phyloP scores from a whole-genome alignment of 2,888 invertebrate species.

The Pristionchus exspectatus region DNA sequence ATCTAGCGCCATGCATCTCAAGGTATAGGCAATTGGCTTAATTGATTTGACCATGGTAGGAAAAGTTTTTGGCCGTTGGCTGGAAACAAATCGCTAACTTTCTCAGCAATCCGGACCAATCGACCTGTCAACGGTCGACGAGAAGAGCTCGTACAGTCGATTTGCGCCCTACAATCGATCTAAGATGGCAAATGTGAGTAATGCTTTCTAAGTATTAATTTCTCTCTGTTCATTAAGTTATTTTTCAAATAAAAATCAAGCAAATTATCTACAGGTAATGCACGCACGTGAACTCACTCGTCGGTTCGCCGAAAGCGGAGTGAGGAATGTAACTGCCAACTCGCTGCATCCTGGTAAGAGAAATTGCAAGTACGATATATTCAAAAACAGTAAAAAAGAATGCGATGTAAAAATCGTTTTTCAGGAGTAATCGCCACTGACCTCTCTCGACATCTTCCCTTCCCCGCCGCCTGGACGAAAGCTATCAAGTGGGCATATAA shows the following conservation, averaged over 20 bases:
- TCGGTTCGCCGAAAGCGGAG: slow-evolving; percentile 61
- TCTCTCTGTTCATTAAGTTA: too few species aligned
- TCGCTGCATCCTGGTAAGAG: slow-evolving; percentile 86
- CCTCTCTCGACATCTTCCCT: neutral
- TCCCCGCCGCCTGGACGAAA: neutral
- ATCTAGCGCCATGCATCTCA: slow-evolving; percentile 79
- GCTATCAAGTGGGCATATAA: neutral
- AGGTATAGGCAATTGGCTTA: neutral
- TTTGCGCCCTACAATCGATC: slow-evolving; percentile 73
- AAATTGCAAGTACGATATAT: too few species aligned
- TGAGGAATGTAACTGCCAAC: slow-evolving; percentile 80
- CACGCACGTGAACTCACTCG: slow-evolving; percentile 74
- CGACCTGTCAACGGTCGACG: slow-evolving; percentile 67
- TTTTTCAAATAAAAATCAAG: too few species aligned
- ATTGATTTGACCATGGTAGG: neutral
- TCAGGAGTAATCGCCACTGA: slow-evolving; percentile 81
- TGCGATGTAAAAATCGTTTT: too few species aligned
- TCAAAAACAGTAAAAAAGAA: too few species aligned
- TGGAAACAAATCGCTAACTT: neutral
- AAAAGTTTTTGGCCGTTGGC: too few species aligned
- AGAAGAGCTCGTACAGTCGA: slow-evolving; percentile 68
- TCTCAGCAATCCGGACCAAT: slow-evolving; percentile 56
- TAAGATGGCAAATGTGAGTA: slow-evolving; percentile 74
- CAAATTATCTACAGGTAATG: slow-evolving; percentile 56
- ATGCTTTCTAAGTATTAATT: neutral